Conservation (phyloP, 2,113 vertebrate genomes). For the Cochlearius cochlearius region DNA sequence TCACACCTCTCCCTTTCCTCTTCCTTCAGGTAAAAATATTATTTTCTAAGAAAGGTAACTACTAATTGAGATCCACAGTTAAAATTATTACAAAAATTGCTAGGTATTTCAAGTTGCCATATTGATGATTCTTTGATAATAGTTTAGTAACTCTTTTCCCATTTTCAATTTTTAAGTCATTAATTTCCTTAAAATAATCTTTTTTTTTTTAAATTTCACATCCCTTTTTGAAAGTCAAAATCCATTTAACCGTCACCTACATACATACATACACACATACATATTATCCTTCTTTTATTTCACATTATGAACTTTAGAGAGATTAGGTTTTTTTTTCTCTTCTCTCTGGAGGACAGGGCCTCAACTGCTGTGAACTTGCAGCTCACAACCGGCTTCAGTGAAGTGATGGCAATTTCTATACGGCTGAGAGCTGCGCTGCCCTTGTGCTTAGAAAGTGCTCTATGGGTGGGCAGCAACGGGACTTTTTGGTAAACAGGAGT, state of each 20-base stretch:
- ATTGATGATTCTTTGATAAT: not conserved
- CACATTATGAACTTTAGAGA: not conserved
- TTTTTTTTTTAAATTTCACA: not conserved
- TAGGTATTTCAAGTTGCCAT: not conserved
- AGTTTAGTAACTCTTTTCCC: not conserved
- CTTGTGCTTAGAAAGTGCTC: not conserved
- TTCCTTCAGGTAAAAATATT: not conserved
- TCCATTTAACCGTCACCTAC: not conserved
- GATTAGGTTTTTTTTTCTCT: not conserved
- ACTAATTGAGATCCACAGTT: not conserved
- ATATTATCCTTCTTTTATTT: not conserved
- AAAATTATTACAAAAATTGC: not conserved
- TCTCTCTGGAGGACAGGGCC: not conserved
- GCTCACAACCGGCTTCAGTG: not conserved
- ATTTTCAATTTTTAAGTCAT: not conserved
- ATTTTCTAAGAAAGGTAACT: too few species aligned
- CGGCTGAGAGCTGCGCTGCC: not conserved
- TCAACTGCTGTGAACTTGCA: not conserved
- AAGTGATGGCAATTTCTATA: accelerated
- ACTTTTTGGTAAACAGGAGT: not conserved
- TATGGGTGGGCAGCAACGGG: accelerated
- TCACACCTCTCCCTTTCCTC: not conserved
- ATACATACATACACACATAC: too few species aligned
- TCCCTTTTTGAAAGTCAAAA: not conserved
- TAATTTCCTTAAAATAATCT: not conserved